Percentiles rank a stretch among this genome's conserved stretches.
These are phyloP conservation scores for Cherax destructor DNA, from an alignment of 1,140 invertebrate species.

Conservation along the genomic window DNA sequence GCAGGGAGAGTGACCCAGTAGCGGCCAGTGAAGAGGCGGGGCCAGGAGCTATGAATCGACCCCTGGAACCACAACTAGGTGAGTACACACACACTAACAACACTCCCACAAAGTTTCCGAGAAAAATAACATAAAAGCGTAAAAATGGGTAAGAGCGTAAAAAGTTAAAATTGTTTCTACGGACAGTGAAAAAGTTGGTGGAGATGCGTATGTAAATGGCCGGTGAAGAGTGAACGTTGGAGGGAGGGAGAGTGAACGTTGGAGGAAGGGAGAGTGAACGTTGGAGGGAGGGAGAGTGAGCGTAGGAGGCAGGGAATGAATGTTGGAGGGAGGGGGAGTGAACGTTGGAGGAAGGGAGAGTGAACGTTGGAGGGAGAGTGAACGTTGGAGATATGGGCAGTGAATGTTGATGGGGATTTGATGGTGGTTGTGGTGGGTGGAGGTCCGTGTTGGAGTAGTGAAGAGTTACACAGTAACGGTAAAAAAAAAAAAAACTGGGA, in stretches of 20 bases:
- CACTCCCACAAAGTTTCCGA: neutral
- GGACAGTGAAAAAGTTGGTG: neutral
- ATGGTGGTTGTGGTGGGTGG: neutral
- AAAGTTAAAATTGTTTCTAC: constrained; percentile 15
- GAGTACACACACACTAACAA: neutral
- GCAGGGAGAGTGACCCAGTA: too few relatives aligned
- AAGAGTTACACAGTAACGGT: too few relatives aligned
- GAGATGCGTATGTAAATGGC: neutral
- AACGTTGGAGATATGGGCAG: neutral
- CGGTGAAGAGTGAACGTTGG: neutral
- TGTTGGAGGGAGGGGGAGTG: neutral
- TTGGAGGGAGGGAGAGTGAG: neutral
- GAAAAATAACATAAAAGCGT: constrained; percentile 3
- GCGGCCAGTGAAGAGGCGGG: too few relatives aligned
- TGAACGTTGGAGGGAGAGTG: neutral
- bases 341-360: neutral
- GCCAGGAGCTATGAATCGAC: too few relatives aligned
- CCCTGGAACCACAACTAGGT: too few relatives aligned
- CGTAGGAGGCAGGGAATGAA: too few relatives aligned
- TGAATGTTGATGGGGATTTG: neutral
- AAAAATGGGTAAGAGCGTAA: neutral
- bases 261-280: neutral
- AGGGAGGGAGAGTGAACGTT: neutral
- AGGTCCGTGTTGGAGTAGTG: too few relatives aligned
- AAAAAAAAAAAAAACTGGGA: too few relatives aligned